Evolutionary conservation across 2,888 invertebrate species (phyloP), one percentile per base, ranked within the genome.

Genomic region (Didymodactylos carnosus): DNA sequence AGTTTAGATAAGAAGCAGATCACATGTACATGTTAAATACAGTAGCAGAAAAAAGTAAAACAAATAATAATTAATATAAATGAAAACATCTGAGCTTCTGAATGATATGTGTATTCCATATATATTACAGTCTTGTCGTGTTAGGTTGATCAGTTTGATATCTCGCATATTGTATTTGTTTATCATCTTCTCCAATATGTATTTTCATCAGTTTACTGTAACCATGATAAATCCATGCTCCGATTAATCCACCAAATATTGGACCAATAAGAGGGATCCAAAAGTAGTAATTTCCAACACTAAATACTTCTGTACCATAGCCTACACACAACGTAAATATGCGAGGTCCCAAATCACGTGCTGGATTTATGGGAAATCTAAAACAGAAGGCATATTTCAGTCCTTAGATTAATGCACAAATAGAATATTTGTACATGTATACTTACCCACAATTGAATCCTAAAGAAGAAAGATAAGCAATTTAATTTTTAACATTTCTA

Each of bases 361-460:
- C 87, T 1, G 87, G 87, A 79, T 87, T 87, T 77, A 87, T 83
- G 51, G 86, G 85, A 76, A 85, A 86, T 41, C 87, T 87, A 77
- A 85, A 85, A 80, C 87, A 87, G 77, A 81, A 80, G 23, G 85
- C 86, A 77, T 85, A 85, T 27, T 84, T 80, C 77, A 85, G 80
- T n/a, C 84, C 84, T n/a, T n/a, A n/a, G n/a, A n/a, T n/a, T n/a
- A n/a, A n/a, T n/a, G n/a, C n/a, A n/a, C n/a, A n/a, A n/a, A n/a
- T n/a, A n/a, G n/a, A n/a, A n/a, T n/a, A n/a, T n/a, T n/a, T n/a
- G n/a, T n/a, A n/a, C n/a, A n/a, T n/a, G n/a, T n/a, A n/a, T n/a
- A n/a, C n/a, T n/a, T n/a, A n/a, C n/a, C 46, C 46, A 49, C 46
- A 49, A 49, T 49, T 49, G 23, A 23, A 49, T 23, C 46, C 46